Evolutionary conservation across 2,888 invertebrate species (phyloP).

Genomic region (Catocala sponsa): DNA sequence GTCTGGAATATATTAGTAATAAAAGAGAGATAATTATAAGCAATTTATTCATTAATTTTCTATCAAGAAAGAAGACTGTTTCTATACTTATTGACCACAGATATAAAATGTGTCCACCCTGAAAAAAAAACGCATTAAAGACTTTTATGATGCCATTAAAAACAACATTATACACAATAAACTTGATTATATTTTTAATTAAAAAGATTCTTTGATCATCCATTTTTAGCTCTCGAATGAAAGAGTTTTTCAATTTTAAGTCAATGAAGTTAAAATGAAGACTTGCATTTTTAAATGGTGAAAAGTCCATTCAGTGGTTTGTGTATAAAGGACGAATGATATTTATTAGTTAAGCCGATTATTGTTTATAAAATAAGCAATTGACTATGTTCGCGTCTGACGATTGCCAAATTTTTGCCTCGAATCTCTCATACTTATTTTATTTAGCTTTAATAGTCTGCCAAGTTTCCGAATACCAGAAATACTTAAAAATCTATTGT

Average conservation of each 20-base stretch:
- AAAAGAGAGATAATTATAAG: no score
- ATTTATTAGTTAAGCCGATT: no score
- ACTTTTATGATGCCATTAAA: slow-evolving; percentile 1
- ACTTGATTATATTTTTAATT: slow-evolving; percentile 1
- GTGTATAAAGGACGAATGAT: no score
- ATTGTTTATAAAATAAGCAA: no score
- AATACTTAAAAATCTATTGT: no score
- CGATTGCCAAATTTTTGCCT: no score
- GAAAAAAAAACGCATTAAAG: slow-evolving; percentile 30
- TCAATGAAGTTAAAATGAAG: neutral
- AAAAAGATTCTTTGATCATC: slow-evolving; percentile 9
- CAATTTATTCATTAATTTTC: slow-evolving; percentile 1
- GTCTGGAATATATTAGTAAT: no score
- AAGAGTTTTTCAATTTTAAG: neutral
- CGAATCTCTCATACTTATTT: no score
- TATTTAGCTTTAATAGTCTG: no score
- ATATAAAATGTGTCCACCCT: slow-evolving; percentile 56
- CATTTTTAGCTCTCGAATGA: neutral
- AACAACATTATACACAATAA: slow-evolving; percentile 9
- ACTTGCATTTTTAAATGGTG: no score
- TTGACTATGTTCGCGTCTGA: no score
- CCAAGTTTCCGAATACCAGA: no score
- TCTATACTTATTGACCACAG: slow-evolving; percentile 44
- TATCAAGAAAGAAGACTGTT: slow-evolving; percentile 34
- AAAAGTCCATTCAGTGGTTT: neutral